Percentiles rank a stretch among this genome's conserved stretches.
Conservation (phyloP, 1,140 invertebrate species). For the Diploscapter pachys region DNA sequence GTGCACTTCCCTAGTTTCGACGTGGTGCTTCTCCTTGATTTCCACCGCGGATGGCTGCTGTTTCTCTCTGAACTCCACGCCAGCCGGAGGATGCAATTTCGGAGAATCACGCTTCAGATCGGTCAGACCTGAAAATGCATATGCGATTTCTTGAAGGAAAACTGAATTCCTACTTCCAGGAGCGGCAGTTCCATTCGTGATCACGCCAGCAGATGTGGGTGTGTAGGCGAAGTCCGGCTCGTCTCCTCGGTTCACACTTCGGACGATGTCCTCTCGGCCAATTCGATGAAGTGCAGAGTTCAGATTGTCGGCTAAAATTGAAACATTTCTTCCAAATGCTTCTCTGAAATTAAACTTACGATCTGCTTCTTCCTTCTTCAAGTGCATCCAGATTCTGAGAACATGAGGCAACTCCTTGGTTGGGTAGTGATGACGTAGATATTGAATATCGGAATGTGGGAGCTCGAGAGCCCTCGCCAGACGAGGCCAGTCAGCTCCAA, state of each 20-base stretch:
- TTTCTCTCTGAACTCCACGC: conserved; percentile 7
- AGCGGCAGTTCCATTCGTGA: not conserved
- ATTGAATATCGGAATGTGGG: conserved; percentile 51
- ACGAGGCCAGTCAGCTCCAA: conserved; percentile 48
- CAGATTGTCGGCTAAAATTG: conserved; percentile 44
- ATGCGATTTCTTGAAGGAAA: not conserved
- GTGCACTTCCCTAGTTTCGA: no score
- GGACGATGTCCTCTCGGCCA: conserved; percentile 58
- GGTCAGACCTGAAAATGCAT: not conserved
- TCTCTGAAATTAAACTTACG: conserved; percentile 32
- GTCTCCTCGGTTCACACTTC: conserved; percentile 37
- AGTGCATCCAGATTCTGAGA: conserved; percentile 55
- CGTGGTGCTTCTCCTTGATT: no score
- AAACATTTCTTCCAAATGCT: no score
- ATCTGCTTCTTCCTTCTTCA: conserved; percentile 53
- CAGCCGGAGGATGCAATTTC: conserved; percentile 14
- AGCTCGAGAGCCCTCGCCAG: conserved; percentile 51
- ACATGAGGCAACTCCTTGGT: conserved; percentile 50
- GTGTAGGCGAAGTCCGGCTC: conserved; percentile 10
- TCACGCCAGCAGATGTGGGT: conserved; percentile 12
- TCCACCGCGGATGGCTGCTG: no score
- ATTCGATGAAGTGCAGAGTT: conserved; percentile 53
- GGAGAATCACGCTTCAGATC: not conserved
- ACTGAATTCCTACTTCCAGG: not conserved
- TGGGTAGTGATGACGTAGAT: conserved; percentile 50